Base-by-base conservation (phyloP, 2,797 vertebrate species). In the Microctenopoma stevenorrisi region DNA sequence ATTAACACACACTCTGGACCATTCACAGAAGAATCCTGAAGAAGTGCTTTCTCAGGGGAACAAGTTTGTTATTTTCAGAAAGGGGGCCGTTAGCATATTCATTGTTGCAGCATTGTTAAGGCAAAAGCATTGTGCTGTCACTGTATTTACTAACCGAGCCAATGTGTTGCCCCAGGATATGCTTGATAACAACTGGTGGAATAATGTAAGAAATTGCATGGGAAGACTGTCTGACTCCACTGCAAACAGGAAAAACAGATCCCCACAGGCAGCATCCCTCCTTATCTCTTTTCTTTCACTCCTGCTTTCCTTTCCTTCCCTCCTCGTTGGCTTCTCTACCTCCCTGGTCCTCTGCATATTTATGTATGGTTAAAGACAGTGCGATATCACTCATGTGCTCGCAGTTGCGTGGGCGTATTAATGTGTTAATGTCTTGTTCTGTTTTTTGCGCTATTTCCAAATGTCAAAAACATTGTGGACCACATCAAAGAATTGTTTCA, bases 181-280 rank as follows among this genome's bases (percentile, higher is more conserved):
- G 54, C 35, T 62, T 82, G 79, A 81, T 83, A 84, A 83, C 63
- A 85, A 78, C 38, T 84, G 70, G 53, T 53, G 55, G 61, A 82
- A 81, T 77, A 70, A 77, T 79, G 54, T 63, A 78, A 75, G 71
- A 52, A 57, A 71, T 42, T 60, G 43, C 68, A 72, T 37, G n/a
- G 58, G 64, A 65, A 68, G 40, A 50, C 55, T 68, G 49, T 74
- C 79, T 26, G 58, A 50, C 51, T 30, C 46, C 62, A 47, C 47
- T 49, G 65, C 64, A 84, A 72, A 85, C 63, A 67, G 68, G 68
- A 66, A 52, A 75, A 78, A 51, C 64, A 63, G 35, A 84, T 64
- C n/a, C 80, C 78, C 38, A 25, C 58, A 57, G 81, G 74, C 74
- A 44, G 14, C 51, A 64, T 77, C 67, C 53, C 28, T 67, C 53